Percentiles rank a stretch among this genome's conserved stretches.
These are phyloP conservation scores for Euzophera pinguis DNA, from an alignment of 2,888 invertebrate species.

Conservation along the genomic window DNA sequence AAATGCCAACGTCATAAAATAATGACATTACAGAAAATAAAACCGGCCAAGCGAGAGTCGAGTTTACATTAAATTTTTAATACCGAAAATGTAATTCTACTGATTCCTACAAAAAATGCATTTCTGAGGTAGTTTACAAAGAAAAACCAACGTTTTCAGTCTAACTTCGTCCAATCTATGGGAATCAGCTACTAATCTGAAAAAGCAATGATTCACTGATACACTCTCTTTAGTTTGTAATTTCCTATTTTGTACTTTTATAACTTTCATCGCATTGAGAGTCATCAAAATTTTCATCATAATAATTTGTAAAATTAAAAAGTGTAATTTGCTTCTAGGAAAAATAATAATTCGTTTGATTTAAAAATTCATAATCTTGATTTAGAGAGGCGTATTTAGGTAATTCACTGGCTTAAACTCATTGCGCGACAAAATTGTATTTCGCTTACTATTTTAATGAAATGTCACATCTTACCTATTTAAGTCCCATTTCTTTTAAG, in stretches of 20 bases:
- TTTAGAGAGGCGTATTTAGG: no score
- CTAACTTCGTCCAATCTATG: no score
- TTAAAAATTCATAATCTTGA: no score
- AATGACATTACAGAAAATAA: neutral
- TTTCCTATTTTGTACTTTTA: neutral
- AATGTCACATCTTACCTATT: neutral
- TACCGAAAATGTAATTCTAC: no score
- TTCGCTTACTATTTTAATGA: neutral
- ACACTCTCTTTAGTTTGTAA: neutral
- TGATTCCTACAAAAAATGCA: no score
- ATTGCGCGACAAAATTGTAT: constrained; percentile 8
- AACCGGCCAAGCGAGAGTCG: no score
- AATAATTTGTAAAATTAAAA: constrained; percentile 18
- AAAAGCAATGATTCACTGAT: neutral
- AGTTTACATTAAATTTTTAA: no score
- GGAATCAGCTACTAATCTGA: no score
- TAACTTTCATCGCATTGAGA: neutral
- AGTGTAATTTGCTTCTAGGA: constrained; percentile 13
- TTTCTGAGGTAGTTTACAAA: no score
- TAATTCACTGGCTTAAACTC: constrained; percentile 25
- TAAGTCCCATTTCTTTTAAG: neutral
- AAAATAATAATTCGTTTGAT: constrained; percentile 23
- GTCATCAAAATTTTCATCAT: constrained; percentile 16
- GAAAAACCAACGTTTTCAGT: no score
- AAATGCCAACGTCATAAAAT: neutral